Conservation (phyloP, 2,888 invertebrate species). For the Lepetodrilus schrolli region DNA sequence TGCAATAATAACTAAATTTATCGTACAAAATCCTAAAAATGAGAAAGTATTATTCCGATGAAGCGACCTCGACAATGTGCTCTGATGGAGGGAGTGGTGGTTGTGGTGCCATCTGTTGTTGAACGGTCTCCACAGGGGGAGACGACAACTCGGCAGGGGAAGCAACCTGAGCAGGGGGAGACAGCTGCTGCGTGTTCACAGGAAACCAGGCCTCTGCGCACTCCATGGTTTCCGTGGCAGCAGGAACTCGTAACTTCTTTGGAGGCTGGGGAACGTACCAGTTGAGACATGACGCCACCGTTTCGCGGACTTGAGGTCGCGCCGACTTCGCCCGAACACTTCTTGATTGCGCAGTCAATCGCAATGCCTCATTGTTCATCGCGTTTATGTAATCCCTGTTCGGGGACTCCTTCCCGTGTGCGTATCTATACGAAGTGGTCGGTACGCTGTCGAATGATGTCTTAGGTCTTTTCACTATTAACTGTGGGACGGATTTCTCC, state of each 20-base stretch:
- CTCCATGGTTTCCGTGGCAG: not conserved
- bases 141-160: no score
- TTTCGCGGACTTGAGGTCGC: constrained; percentile 51
- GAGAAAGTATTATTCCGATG: no score
- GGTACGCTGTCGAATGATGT: constrained; percentile 66
- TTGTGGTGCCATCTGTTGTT: not conserved
- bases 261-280: constrained; percentile 54
- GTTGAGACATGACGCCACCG: constrained; percentile 66
- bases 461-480: constrained; percentile 60
- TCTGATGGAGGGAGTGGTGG: not conserved
- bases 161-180: not conserved
- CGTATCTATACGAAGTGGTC: constrained; percentile 67
- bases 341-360: constrained; percentile 53
- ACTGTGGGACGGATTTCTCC: constrained; percentile 43
- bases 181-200: not conserved
- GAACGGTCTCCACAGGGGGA: no score
- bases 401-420: constrained; percentile 65
- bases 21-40: no score
- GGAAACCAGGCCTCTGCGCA: not conserved
- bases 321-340: constrained; percentile 57
- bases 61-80: no score
- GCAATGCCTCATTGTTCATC: constrained; percentile 62
- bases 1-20: no score
- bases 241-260: not conserved
- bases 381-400: constrained; percentile 59